A percentile compares a stretch with the other conserved stretches of the same genome.
Conservation (phyloP, 2,797 vertebrate species). For the Spondyliosoma cantharus region DNA sequence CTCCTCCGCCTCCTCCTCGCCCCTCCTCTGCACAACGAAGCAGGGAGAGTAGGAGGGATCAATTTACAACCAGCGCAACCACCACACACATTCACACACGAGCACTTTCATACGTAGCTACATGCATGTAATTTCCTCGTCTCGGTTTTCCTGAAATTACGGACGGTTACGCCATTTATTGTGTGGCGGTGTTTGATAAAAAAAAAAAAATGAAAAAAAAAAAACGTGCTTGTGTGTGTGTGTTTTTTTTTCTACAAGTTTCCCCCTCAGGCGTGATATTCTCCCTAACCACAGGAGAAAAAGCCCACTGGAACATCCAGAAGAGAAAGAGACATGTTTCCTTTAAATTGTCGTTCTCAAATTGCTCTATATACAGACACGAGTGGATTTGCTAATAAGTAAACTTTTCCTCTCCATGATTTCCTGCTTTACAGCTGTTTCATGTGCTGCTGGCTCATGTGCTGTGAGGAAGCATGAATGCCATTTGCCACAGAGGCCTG, state of each 20-base stretch:
- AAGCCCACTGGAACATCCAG: slow-evolving; percentile 11
- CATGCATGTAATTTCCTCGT: slow-evolving; percentile 14
- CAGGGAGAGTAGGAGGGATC: slow-evolving; percentile 81
- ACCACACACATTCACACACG: slow-evolving; percentile 50
- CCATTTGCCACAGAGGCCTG: slow-evolving; percentile 8
- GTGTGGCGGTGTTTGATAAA: slow-evolving; percentile 23
- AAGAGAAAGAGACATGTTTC: background rate
- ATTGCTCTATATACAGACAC: background rate
- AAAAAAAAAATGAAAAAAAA: no score
- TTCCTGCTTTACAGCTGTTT: slow-evolving; percentile 3
- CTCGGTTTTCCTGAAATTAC: slow-evolving; percentile 12
- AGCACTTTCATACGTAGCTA: slow-evolving; percentile 23
- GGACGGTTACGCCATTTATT: slow-evolving; percentile 23
- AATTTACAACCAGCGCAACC: slow-evolving; percentile 75
- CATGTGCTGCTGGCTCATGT: background rate
- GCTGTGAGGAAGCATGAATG: slow-evolving; percentile 18
- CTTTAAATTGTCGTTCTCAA: background rate
- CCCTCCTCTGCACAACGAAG: slow-evolving; percentile 71
- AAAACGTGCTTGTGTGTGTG: slow-evolving; percentile 21
- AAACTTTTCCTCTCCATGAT: background rate
- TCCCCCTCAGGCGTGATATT: slow-evolving; percentile 1
- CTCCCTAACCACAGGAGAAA: slow-evolving; percentile 6
- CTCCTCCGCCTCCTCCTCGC: slow-evolving; percentile 61
- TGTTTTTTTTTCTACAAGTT: slow-evolving; percentile 2
- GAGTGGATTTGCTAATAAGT: background rate